Conservation (phyloP, 2,888 invertebrate species). For the Microctonus hyperodae region DNA sequence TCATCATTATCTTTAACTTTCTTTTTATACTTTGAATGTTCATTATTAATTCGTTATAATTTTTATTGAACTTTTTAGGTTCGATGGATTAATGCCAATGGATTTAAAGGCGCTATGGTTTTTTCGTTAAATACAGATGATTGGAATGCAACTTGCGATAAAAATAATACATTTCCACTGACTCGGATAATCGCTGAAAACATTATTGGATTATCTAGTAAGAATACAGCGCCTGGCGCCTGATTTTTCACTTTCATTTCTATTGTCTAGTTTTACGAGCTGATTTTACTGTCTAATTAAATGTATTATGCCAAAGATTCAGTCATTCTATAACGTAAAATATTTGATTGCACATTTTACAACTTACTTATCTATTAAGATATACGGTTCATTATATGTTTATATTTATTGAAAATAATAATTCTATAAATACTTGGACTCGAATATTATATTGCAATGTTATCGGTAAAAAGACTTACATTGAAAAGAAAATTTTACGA, state of each 20-base stretch:
- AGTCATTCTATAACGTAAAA: background rate
- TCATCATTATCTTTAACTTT: conserved; percentile 10
- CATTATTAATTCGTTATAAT: no score
- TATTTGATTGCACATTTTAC: background rate
- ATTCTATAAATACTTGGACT: background rate
- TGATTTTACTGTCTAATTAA: background rate
- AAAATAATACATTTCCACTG: conserved; percentile 59
- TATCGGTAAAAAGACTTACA: background rate
- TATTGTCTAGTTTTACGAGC: background rate
- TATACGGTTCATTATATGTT: background rate
- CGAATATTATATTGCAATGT: background rate
- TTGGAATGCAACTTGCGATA: conserved; percentile 68
- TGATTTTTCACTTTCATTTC: background rate
- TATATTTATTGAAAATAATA: background rate
- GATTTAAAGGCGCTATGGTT: conserved; percentile 83
- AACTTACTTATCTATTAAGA: no score
- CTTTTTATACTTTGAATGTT: no score
- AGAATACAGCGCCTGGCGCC: background rate
- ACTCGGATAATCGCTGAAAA: conserved; percentile 52
- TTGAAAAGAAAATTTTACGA: background rate
- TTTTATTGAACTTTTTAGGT: no score
- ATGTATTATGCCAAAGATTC: background rate
- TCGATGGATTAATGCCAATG: conserved; percentile 69
- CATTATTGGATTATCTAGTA: conserved; percentile 16
- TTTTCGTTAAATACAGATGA: conserved; percentile 86